Evolutionary conservation across 2,888 invertebrate genomes (phyloP).

Genomic region (Apodemia mormo): DNA sequence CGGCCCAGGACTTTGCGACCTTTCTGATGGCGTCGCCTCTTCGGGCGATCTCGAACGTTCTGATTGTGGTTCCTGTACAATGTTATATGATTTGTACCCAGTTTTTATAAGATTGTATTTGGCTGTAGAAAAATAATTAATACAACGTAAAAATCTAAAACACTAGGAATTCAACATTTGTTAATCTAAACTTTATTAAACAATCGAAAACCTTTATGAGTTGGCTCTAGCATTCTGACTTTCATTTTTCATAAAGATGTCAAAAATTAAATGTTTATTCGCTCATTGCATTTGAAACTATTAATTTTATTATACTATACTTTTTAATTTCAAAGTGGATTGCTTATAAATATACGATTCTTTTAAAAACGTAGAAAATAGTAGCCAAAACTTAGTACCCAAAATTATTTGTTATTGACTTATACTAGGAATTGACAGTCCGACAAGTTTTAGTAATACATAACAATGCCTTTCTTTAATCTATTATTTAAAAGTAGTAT

Average conservation of each 20-base stretch:
- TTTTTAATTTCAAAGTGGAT: too few relatives aligned
- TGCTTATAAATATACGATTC: too few relatives aligned
- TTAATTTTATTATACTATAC: too few relatives aligned
- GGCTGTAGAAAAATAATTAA: background rate
- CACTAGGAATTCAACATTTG: slow-evolving; percentile 77
- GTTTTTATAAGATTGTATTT: background rate
- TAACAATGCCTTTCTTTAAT: too few relatives aligned
- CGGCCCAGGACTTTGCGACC: slow-evolving; percentile 50
- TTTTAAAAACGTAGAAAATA: too few relatives aligned
- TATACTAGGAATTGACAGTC: too few relatives aligned
- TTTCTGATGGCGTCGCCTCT: slow-evolving; percentile 48
- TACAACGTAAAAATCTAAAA: slow-evolving; percentile 8
- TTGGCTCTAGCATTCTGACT: background rate
- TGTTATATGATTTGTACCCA: slow-evolving; percentile 31
- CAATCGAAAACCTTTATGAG: background rate
- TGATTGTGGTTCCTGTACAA: slow-evolving; percentile 59
- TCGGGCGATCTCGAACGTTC: slow-evolving; percentile 60
- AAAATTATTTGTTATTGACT: too few relatives aligned
- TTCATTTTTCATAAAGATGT: background rate
- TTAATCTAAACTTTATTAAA: slow-evolving; percentile 17
- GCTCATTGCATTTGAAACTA: too few relatives aligned
- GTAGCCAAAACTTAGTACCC: too few relatives aligned
- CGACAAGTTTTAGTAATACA: too few relatives aligned
- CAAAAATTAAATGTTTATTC: too few relatives aligned
- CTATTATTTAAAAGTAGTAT: too few relatives aligned